Conservation (phyloP, 2,888 invertebrate genomes). For the Hypsopygia costalis region DNA sequence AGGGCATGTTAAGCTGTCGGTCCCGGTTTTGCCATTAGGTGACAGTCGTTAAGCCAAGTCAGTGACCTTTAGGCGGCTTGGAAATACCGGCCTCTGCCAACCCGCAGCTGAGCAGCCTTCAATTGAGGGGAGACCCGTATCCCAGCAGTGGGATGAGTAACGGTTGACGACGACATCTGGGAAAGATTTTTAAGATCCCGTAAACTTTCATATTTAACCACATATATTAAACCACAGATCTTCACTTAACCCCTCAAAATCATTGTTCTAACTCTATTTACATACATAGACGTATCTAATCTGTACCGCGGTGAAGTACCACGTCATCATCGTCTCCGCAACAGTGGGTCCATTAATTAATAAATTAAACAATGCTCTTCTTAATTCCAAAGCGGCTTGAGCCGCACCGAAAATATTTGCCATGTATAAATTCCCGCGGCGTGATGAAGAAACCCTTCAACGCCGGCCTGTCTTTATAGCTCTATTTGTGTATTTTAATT, state of each 20-base stretch:
- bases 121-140: too few species aligned
- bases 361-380: slow-evolving; percentile 75
- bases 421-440: slow-evolving; percentile 73
- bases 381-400: slow-evolving; percentile 58
- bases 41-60: too few species aligned
- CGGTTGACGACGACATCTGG: too few species aligned
- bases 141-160: too few species aligned
- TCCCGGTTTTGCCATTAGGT: too few species aligned
- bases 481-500: slow-evolving; percentile 87
- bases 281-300: slow-evolving; percentile 29
- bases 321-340: slow-evolving; percentile 52
- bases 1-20: too few species aligned
- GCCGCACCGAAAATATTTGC: slow-evolving; percentile 76
- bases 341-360: slow-evolving; percentile 74
- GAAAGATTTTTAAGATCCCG: too few species aligned
- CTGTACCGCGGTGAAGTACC: slow-evolving; percentile 25
- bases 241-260: slow-evolving; percentile 1
- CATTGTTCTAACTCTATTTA: slow-evolving; percentile 14
- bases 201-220: too few species aligned
- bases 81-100: too few species aligned
- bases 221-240: background rate
- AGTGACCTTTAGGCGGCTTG: too few species aligned
- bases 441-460: slow-evolving; percentile 79
- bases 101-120: too few species aligned
- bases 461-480: slow-evolving; percentile 80